phyloP scores from a whole-genome alignment of 35 echinoderm and acorn worm genomes.

The Heliocidaris tuberculata region DNA sequence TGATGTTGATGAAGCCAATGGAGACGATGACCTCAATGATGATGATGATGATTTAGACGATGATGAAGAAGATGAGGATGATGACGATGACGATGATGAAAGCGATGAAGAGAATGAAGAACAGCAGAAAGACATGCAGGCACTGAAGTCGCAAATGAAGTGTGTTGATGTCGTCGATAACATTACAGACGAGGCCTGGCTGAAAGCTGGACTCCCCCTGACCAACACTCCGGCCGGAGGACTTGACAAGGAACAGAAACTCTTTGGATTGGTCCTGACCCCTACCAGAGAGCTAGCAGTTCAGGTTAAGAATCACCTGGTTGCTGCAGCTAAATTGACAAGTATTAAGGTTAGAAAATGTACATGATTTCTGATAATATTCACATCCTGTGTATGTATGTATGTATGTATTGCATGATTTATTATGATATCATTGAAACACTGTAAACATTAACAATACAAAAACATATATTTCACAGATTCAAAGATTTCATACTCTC shows the following conservation, averaged over 20 bases:
- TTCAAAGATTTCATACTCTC: too few relatives aligned
- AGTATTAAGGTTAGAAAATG: constrained; percentile 68
- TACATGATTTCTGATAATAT: neutral
- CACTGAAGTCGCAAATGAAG: neutral
- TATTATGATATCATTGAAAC: too few relatives aligned
- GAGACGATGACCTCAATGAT: neutral
- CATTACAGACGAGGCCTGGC: constrained; percentile 42
- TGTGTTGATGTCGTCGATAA: constrained; percentile 50
- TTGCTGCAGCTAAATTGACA: constrained; percentile 75
- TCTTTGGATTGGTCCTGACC: constrained; percentile 77
- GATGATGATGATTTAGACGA: too few relatives aligned
- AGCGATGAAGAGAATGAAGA: constrained; percentile 51
- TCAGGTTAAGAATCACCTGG: constrained; percentile 90
- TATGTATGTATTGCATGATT: too few relatives aligned
- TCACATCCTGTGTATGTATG: neutral
- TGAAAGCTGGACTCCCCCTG: constrained; percentile 26
- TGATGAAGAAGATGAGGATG: neutral
- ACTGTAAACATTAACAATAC: too few relatives aligned
- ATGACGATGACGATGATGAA: neutral
- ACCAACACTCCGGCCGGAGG: neutral
- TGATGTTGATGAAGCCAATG: constrained; percentile 43
- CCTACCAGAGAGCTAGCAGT: constrained; percentile 93
- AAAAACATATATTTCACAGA: too few relatives aligned
- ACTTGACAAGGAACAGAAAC: constrained; percentile 12
- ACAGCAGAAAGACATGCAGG: constrained; percentile 52